Evolutionary conservation across 2,797 vertebrate species (phyloP), one percentile per base, ranked within the genome.

Genomic region (Poecilia velifera): DNA sequence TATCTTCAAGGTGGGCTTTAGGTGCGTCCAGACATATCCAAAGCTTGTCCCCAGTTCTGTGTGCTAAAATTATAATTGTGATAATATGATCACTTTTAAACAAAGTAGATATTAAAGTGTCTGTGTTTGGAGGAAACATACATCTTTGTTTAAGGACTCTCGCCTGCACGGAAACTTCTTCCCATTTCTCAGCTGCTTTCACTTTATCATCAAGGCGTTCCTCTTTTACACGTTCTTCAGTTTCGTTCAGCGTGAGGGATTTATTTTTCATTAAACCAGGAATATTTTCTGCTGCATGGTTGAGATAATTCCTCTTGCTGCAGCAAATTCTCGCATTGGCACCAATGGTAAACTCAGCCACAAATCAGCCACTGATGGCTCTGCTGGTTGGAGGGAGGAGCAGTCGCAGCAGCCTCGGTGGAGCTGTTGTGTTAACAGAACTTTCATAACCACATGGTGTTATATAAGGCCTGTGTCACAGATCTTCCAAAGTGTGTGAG

Each of bases 251-350:
- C 73, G 68, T 49, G 49, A 86, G 59, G 77, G 64, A 46, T 86
- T 71, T 75, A 79, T 88, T 90, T 87, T 87, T 91, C 62, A 91
- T 89, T 73, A 83, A 89, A 84, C 64, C 70, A 66, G 78, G 80
- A 72, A 86, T 78, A 80, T 79, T 71, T 88, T 86, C 77, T 72
- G 73, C 46, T 47, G 47, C 82, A 84, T 76, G 59, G 74, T 53
- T 78, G 76, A 85, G 57, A 89, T 76, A 74, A 73, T 83, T 87
- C 80, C 80, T 71, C 73, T 46, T 79, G 73, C 73, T 76, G 45
- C 74, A 71, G 70, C 31, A 77, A 62, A 84, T 76, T 0, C 2
- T 49, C 62, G 43, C 49, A 51, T 6, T 47, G 55, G 39, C 12
- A 70, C 68, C 62, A 64, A 41, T 81, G 51, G 31, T 41, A 81